These are phyloP conservation scores for Neocrepidodera transversa DNA, from an alignment of 2,888 invertebrate genomes.

Conservation along the genomic window DNA sequence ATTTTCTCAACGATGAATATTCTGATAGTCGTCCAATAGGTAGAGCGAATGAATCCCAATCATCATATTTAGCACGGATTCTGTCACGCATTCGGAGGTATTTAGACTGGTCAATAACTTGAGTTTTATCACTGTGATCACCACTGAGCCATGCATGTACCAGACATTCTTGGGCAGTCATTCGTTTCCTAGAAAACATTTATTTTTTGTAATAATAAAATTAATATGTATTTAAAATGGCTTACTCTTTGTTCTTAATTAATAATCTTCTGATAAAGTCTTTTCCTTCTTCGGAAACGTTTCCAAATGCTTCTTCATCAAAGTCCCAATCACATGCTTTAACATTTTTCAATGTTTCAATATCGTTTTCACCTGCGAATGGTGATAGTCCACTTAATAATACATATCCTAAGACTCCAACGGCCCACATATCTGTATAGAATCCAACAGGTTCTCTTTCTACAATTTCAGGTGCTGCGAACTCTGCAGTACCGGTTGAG, in stretches of 20 bases:
- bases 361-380: slow-evolving; percentile 98
- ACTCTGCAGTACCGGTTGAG: slow-evolving; percentile 98
- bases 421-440: slow-evolving; percentile 99
- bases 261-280: slow-evolving; percentile 96
- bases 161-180: slow-evolving; percentile 98
- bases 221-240: slow-evolving; percentile 7
- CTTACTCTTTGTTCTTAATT: slow-evolving; percentile 91
- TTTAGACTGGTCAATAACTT: slow-evolving; percentile 81
- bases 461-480: slow-evolving; percentile 99
- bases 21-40: slow-evolving; percentile 97
- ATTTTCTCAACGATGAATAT: slow-evolving; percentile 94
- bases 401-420: slow-evolving; percentile 97
- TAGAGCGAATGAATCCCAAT: slow-evolving; percentile 84
- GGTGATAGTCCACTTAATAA: slow-evolving; percentile 97
- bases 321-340: slow-evolving; percentile 99
- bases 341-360: slow-evolving; percentile 97
- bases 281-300: slow-evolving; percentile 95
- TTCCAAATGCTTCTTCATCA: slow-evolving; percentile 92
- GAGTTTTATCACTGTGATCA: slow-evolving; percentile 77
- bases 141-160: slow-evolving; percentile 95
- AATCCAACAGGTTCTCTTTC: slow-evolving; percentile 99
- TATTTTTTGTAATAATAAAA: background rate
- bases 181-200: slow-evolving; percentile 75
- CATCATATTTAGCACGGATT: slow-evolving; percentile 81
- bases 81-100: slow-evolving; percentile 89